Conservation (phyloP, 2,888 invertebrate genomes). For the Tinea trinotella region DNA sequence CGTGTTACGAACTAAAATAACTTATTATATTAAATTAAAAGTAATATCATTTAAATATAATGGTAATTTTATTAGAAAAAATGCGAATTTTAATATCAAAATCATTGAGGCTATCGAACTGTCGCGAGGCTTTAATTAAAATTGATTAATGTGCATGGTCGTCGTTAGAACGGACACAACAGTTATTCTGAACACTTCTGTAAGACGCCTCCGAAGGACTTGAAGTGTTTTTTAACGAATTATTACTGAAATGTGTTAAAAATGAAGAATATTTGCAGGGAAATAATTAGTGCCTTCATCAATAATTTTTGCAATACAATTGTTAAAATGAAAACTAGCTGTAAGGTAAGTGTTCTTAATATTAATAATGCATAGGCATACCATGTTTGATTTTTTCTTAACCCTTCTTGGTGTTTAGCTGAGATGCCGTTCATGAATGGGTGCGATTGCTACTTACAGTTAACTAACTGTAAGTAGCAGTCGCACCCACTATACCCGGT, state of each 20-base stretch:
- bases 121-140: slow-evolving; percentile 31
- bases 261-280: neutral
- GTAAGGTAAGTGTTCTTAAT: slow-evolving; percentile 10
- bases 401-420: too few relatives aligned
- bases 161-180: slow-evolving; percentile 1
- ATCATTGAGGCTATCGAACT: slow-evolving; percentile 6
- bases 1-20: too few relatives aligned
- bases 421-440: too few relatives aligned
- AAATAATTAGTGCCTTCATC: neutral
- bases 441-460: too few relatives aligned
- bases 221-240: neutral
- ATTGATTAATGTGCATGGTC: slow-evolving; percentile 34
- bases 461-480: too few relatives aligned
- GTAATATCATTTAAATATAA: too few relatives aligned
- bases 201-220: neutral
- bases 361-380: too few relatives aligned
- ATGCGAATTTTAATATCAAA: neutral
- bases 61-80: neutral
- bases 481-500: too few relatives aligned
- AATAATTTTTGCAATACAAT: neutral
- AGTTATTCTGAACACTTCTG: slow-evolving; percentile 4
- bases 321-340: neutral
- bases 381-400: too few relatives aligned
- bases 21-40: too few relatives aligned
- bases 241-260: neutral